phyloP scores from a whole-genome alignment of 2,797 vertebrate species.

The Sebastes taczanowskii region DNA sequence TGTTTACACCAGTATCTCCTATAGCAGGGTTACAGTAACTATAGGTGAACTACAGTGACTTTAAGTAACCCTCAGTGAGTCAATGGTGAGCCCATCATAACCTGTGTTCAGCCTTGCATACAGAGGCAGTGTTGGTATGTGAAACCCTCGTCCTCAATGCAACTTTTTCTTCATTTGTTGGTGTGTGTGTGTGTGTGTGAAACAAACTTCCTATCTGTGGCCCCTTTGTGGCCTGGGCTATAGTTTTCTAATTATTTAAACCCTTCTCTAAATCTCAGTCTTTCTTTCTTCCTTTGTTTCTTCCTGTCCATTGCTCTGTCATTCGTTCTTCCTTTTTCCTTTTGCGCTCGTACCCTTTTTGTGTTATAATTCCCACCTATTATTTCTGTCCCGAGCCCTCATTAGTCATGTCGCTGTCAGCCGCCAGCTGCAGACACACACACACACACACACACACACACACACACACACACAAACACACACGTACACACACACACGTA shows the following conservation, averaged over 20 bases:
- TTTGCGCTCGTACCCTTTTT: constrained; percentile 65
- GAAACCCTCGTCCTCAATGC: not conserved
- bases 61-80: not conserved
- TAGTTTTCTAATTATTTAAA: constrained; percentile 23
- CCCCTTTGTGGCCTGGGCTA: not conserved
- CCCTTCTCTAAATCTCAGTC: constrained; percentile 23
- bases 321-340: constrained; percentile 71
- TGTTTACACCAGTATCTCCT: not conserved
- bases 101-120: not conserved
- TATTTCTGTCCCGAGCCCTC: constrained; percentile 96
- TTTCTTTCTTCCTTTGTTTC: constrained; percentile 36
- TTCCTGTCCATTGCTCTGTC: constrained; percentile 44
- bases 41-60: not conserved
- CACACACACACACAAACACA: constrained; percentile 50
- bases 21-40: too few relatives aligned
- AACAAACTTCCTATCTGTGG: constrained; percentile 1
- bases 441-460: constrained; percentile 45
- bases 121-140: not conserved
- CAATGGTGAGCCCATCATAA: not conserved
- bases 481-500: constrained; percentile 23
- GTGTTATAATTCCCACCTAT: constrained; percentile 88
- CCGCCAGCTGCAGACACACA: constrained; percentile 86
- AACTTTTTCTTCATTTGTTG: not conserved
- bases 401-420: constrained; percentile 98
- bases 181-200: constrained; percentile 2